Percentiles rank a stretch among this genome's conserved stretches.
phyloP scores from a whole-genome alignment of 2,797 vertebrate species.

The Psittacula echo region DNA sequence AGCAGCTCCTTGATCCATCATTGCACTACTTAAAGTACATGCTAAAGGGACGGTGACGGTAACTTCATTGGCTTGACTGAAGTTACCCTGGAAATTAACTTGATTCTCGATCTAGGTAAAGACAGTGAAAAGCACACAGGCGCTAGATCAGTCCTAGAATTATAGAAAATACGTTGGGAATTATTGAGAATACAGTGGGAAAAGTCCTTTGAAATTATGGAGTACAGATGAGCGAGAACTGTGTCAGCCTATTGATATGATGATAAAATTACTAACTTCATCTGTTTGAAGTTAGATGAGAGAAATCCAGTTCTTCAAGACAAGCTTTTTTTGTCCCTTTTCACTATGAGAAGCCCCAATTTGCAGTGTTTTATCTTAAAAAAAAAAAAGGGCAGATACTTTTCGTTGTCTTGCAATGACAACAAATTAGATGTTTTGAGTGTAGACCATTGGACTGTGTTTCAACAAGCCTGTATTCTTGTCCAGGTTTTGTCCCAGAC shows the following conservation, averaged over 20 bases:
- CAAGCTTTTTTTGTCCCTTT: neutral
- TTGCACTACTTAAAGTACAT: neutral
- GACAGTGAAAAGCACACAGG: neutral
- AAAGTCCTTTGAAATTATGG: neutral
- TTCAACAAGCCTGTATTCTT: neutral
- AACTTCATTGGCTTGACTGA: neutral
- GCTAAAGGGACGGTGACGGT: neutral
- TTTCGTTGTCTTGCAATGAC: neutral
- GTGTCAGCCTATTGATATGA: neutral
- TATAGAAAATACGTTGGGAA: neutral
- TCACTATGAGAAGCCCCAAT: neutral
- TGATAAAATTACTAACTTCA: neutral
- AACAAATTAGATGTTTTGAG: neutral
- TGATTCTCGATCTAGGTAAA: neutral
- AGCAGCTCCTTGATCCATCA: neutral
- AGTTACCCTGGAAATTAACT: neutral
- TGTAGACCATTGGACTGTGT: neutral
- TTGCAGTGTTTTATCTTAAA: neutral
- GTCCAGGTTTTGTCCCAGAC: neutral
- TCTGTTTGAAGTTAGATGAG: neutral
- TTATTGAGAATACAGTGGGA: neutral
- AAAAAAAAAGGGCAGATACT: neutral
- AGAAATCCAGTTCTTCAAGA: neutral
- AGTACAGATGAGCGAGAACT: neutral
- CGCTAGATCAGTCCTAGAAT: neutral